Evolutionary conservation across 1,140 invertebrate genomes (phyloP).

Genomic region (Dysdera silvatica): DNA sequence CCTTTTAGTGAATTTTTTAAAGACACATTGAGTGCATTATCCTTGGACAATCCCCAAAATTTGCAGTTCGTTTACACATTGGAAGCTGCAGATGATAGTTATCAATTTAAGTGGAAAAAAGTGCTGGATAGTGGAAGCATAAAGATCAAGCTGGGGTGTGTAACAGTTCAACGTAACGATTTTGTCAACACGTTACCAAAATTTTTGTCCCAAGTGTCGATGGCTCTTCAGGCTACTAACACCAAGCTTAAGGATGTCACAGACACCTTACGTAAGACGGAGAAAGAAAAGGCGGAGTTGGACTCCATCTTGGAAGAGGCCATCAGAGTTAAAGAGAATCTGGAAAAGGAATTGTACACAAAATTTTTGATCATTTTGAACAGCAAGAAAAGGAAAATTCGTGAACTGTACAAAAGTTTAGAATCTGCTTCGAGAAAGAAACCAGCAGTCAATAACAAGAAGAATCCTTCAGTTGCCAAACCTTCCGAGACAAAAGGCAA

Average conservation of each 20-base stretch:
- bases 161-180: not conserved
- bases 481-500: too few relatives aligned
- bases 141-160: conserved; percentile 1
- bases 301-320: not conserved
- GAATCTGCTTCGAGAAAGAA: too few relatives aligned
- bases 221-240: not conserved
- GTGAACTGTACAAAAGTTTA: not conserved
- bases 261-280: not conserved
- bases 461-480: too few relatives aligned
- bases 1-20: conserved; percentile 2
- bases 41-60: not conserved
- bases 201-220: not conserved
- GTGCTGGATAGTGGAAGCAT: conserved; percentile 3
- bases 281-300: not conserved
- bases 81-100: not conserved
- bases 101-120: conserved; percentile 18
- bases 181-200: not conserved
- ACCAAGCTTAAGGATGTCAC: not conserved
- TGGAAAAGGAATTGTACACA: conserved; percentile 12
- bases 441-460: too few relatives aligned
- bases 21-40: not conserved
- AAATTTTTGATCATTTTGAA: conserved; percentile 17
- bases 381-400: conserved; percentile 14
- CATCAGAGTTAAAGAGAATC: not conserved
- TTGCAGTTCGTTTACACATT: conserved; percentile 1